phyloP scores from a whole-genome alignment of 2,113 vertebrate species.

The Pavo muticus region DNA sequence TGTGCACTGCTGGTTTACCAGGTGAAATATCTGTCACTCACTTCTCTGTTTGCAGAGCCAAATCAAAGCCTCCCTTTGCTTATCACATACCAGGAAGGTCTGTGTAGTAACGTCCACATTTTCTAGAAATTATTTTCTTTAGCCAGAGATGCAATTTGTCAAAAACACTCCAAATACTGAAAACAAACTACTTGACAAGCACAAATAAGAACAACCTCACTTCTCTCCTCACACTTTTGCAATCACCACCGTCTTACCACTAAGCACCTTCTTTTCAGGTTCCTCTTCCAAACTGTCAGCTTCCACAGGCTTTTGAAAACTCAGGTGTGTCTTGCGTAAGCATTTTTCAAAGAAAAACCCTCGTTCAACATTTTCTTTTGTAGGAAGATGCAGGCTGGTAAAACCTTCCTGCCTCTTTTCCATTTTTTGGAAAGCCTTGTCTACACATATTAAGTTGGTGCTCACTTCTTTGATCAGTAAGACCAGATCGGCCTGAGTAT shows the following conservation, averaged over 20 bases:
- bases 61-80: neutral
- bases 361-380: conserved; percentile 17
- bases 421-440: conserved; percentile 64
- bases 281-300: conserved; percentile 50
- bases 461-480: conserved; percentile 72
- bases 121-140: neutral
- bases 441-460: conserved; percentile 64
- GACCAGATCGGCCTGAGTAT: conserved; percentile 62
- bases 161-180: neutral
- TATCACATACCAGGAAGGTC: neutral
- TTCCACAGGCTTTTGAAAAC: conserved; percentile 48
- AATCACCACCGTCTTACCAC: conserved; percentile 63
- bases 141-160: neutral
- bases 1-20: neutral
- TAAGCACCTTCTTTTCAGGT: conserved; percentile 47
- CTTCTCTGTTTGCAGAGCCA: neutral
- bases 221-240: neutral
- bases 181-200: neutral
- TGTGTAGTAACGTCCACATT: neutral
- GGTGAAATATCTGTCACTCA: neutral
- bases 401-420: conserved; percentile 52
- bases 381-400: conserved; percentile 24
- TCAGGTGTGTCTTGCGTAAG: neutral
- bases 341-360: conserved; percentile 46
- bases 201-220: neutral